Conservation (phyloP, 2,113 vertebrate genomes). For the Mola mola region DNA sequence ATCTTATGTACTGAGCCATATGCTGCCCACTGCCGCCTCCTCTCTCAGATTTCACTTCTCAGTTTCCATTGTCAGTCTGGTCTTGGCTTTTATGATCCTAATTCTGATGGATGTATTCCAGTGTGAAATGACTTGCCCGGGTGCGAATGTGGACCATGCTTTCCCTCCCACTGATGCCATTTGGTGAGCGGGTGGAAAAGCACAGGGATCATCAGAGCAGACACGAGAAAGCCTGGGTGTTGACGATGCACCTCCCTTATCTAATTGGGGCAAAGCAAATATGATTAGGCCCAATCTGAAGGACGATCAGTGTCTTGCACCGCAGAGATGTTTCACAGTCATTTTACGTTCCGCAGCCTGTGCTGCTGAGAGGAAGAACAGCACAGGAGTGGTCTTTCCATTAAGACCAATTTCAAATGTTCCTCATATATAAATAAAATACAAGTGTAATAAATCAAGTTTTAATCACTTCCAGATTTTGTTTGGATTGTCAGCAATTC, state of each 20-base stretch:
- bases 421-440: not conserved
- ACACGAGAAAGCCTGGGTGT: conserved; percentile 62
- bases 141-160: conserved; percentile 66
- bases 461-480: no score
- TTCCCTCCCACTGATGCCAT: conserved; percentile 73
- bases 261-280: conserved; percentile 79
- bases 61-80: conserved; percentile 67
- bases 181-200: conserved; percentile 73
- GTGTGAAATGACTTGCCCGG: conserved; percentile 71
- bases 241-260: conserved; percentile 69
- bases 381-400: not conserved
- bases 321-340: conserved; percentile 49
- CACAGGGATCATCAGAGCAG: conserved; percentile 44
- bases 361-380: conserved; percentile 31
- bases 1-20: conserved; percentile 70
- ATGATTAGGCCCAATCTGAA: conserved; percentile 73
- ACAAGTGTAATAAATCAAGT: no score
- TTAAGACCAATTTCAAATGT: not conserved
- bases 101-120: conserved; percentile 74
- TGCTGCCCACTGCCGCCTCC: conserved; percentile 48
- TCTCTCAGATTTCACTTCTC: conserved; percentile 68
- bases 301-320: conserved; percentile 62
- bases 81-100: conserved; percentile 67
- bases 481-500: not conserved
- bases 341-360: conserved; percentile 27